Base-by-base conservation (phyloP, 2,797 vertebrate species). In the Accipiter superciliosus region DNA sequence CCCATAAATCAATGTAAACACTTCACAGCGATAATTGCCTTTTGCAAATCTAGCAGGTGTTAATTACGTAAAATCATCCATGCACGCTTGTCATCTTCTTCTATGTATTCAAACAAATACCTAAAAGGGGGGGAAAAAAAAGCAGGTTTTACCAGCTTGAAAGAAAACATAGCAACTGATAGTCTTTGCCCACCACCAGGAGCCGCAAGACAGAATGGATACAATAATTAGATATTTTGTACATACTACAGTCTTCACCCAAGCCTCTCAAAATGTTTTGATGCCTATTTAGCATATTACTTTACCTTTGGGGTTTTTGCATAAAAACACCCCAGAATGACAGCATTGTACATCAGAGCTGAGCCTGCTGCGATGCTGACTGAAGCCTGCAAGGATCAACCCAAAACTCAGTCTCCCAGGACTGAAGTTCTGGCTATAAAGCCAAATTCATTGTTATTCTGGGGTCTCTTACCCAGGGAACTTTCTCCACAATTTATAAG, bases 1-100 rank as follows among this genome's bases (percentile, higher is more conserved):
- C 96, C 97, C 98, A 98, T 98, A 98, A 98, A 98, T 98, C 98
- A 97, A 90, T 95, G 81, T 96, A 97, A 97, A 97, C 55, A 53
- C 96, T 96, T 96, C 66, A 76, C 55, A 86, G 74, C 6, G 82
- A 95, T 92, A 98, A 97, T 92, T 87, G 94, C 94, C 87, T 97
- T 97, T 96, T 96, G 90, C 94, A 77, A 97, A 94, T 96, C 95
- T 96, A 95, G 95, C 50, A 71, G 79, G 96, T 85, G 92, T 94
- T 97, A 97, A 96, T 98, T 96, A 96, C 33, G 15, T 91, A 89
- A 63, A 74, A 76, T 92, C 92, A 98, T 93, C 97, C 93, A 93
- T 92, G 97, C 94, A 70, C 4, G 44, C 91, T 94, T 97, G 95
- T 97, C 97, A 83, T 97, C 97, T 70, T 98, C 97, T 94, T 97